Evolutionary conservation across 2,113 vertebrate species (phyloP).

Genomic region (Vidua chalybeata): DNA sequence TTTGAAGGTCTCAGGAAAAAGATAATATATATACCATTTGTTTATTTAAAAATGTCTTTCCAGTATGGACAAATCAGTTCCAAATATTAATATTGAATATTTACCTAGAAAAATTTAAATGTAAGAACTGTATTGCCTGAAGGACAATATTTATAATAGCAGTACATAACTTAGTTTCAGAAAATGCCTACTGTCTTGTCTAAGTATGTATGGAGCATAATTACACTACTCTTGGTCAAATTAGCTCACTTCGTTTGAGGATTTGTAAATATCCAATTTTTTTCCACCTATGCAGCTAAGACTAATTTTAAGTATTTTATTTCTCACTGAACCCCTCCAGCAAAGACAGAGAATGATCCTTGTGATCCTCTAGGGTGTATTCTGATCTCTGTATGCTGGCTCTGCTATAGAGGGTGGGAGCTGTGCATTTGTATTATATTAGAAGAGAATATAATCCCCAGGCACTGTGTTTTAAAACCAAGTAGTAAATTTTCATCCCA

Average conservation of each 20-base stretch:
- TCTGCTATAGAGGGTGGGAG: neutral
- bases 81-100: slow-evolving; percentile 70
- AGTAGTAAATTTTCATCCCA: slow-evolving; percentile 11
- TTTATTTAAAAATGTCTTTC: slow-evolving; percentile 50
- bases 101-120: slow-evolving; percentile 51
- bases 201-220: slow-evolving; percentile 3
- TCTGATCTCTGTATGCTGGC: neutral
- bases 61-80: slow-evolving; percentile 35
- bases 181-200: slow-evolving; percentile 10
- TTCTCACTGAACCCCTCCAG: slow-evolving; percentile 65
- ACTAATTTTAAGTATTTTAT: slow-evolving; percentile 55
- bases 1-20: slow-evolving; percentile 48
- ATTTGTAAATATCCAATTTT: slow-evolving; percentile 75
- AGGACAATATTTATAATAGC: slow-evolving; percentile 65
- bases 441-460: neutral
- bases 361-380: neutral
- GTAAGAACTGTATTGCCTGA: slow-evolving; percentile 53
- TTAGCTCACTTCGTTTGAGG: slow-evolving; percentile 78
- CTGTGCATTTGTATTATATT: neutral
- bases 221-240: slow-evolving; percentile 67
- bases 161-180: slow-evolving; percentile 59
- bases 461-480: slow-evolving; percentile 10
- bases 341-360: slow-evolving; percentile 3
- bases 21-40: slow-evolving; percentile 11
- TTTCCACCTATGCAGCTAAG: slow-evolving; percentile 68